These are phyloP conservation scores for Sphaerodactylus townsendi DNA, from an alignment of 2,113 vertebrate genomes.

Conservation along the genomic window DNA sequence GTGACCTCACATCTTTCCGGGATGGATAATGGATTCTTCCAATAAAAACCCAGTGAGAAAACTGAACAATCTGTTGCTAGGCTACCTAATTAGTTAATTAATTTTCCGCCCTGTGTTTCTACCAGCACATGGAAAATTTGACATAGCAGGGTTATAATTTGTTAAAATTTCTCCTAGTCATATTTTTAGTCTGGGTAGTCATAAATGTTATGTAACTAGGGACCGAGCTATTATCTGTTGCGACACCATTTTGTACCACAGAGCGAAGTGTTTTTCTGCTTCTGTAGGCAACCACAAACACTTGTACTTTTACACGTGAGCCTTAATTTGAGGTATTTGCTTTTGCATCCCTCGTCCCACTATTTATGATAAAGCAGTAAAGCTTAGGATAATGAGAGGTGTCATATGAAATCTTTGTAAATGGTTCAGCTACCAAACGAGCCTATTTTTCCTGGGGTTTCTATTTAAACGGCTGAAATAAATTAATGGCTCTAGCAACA, in stretches of 20 bases:
- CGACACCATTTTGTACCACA: background rate
- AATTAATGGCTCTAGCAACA: background rate
- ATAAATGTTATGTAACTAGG: background rate
- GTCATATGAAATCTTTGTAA: background rate
- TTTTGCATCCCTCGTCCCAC: background rate
- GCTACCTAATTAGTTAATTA: constrained; percentile 1
- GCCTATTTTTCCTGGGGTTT: background rate
- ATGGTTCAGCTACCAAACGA: background rate
- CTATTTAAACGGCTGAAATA: background rate
- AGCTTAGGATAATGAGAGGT: background rate
- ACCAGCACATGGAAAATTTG: background rate
- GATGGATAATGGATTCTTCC: background rate
- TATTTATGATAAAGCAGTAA: background rate
- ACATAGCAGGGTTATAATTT: background rate
- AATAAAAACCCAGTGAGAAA: background rate
- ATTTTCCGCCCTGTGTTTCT: background rate
- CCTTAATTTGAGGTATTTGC: background rate
- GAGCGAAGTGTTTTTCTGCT: background rate
- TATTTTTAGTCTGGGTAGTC: background rate
- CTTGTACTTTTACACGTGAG: too few species aligned
- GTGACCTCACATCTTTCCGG: too few species aligned
- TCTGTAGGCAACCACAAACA: background rate
- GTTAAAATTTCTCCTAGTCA: background rate
- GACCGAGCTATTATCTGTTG: background rate
- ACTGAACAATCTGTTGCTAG: background rate